Evolutionary conservation across 2,888 invertebrate genomes (phyloP).

Genomic region (Phaedon cochleariae): DNA sequence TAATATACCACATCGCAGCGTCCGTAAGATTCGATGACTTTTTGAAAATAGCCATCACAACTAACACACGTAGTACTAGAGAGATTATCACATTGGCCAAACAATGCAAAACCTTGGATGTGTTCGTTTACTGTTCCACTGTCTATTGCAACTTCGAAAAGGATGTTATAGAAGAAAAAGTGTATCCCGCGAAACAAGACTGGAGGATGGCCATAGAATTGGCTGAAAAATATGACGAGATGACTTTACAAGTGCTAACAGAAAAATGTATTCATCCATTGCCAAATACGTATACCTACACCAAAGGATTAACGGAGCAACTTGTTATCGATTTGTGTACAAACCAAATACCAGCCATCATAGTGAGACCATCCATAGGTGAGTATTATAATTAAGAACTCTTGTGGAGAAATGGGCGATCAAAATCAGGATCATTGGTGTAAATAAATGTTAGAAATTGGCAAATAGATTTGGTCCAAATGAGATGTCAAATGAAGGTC

Average conservation of each 20-base stretch:
- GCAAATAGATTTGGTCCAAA: too few species aligned
- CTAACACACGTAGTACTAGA: slow-evolving; percentile 73
- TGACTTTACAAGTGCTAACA: slow-evolving; percentile 67
- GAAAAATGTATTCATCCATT: slow-evolving; percentile 70
- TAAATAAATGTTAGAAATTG: too few species aligned
- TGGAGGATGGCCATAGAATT: slow-evolving; percentile 74
- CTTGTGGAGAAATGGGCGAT: too few species aligned
- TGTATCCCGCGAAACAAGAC: slow-evolving; percentile 76
- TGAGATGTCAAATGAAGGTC: too few species aligned
- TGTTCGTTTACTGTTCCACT: slow-evolving; percentile 84
- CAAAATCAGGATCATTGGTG: too few species aligned
- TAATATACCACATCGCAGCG: slow-evolving; percentile 83
- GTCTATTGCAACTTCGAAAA: slow-evolving; percentile 84
- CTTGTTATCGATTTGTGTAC: slow-evolving; percentile 70
- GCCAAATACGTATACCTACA: slow-evolving; percentile 92
- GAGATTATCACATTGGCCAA: slow-evolving; percentile 70
- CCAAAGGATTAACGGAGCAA: slow-evolving; percentile 88
- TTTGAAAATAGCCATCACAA: slow-evolving; percentile 69
- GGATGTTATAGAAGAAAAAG: slow-evolving; percentile 75
- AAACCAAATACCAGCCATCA: slow-evolving; percentile 75
- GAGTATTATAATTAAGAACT: slow-evolving; percentile 42
- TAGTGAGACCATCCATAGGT: slow-evolving; percentile 91
- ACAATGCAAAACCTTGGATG: slow-evolving; percentile 63
- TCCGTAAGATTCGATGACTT: slow-evolving; percentile 87
- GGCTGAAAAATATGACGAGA: slow-evolving; percentile 70